phyloP scores from a whole-genome alignment of 1,140 invertebrate genomes.

The Babylonia areolata region DNA sequence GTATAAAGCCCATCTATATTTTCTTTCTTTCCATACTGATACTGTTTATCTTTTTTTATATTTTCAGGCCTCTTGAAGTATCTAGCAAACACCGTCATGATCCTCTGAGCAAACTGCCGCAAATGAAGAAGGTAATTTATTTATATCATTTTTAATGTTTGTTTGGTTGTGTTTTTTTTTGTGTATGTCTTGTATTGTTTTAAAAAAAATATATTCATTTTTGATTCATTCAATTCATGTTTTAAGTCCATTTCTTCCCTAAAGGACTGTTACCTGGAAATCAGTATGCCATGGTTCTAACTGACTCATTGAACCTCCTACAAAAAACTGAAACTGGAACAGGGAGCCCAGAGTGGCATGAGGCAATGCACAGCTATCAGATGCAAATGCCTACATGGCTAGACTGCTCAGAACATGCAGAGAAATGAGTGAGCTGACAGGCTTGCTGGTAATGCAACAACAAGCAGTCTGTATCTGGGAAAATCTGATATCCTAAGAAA shows the following conservation, averaged over 20 bases:
- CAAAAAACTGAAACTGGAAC: too few relatives aligned
- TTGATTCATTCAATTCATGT: not conserved
- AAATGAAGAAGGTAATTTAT: not conserved
- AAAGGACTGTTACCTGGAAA: too few relatives aligned
- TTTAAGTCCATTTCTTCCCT: not conserved
- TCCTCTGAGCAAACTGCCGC: not conserved
- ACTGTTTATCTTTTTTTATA: not conserved
- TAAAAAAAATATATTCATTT: not conserved
- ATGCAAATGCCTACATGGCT: too few relatives aligned
- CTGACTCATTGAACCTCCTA: too few relatives aligned
- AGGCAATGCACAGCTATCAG: too few relatives aligned
- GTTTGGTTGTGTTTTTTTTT: not conserved
- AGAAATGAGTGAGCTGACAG: too few relatives aligned
- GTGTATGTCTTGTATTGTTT: not conserved
- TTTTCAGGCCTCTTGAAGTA: not conserved
- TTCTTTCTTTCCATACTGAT: not conserved
- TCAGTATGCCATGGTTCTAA: too few relatives aligned
- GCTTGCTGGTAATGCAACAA: too few relatives aligned
- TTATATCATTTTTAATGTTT: not conserved
- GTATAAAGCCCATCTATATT: not conserved
- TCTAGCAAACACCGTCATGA: not conserved
- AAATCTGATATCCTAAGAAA: too few relatives aligned
- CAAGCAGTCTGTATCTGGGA: too few relatives aligned
- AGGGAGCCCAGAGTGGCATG: too few relatives aligned
- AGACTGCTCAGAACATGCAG: too few relatives aligned